Base-by-base conservation (phyloP, 2,113 vertebrate species). In the Semnornis frantzii region DNA sequence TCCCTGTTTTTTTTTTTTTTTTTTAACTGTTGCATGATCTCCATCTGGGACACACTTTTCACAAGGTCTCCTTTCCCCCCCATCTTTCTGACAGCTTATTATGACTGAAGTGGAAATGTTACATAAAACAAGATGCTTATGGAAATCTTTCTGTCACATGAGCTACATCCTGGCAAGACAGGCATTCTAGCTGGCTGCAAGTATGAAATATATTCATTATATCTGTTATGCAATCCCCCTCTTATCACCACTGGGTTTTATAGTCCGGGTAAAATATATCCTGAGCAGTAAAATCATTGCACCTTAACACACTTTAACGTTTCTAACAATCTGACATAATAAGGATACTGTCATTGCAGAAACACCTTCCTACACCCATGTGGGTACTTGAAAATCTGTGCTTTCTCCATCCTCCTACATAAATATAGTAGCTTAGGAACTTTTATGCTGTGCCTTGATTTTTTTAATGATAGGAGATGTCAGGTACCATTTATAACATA, bases 81-180 rank as follows among this genome's bases (percentile, higher is more conserved):
- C 71, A 52, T 87, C 52, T 90, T 86, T 68, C 87, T 89, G 89
- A 87, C 80, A 92, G 93, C 69, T 90, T 96, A 96, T 95, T 96
- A 83, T 85, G 92, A 74, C 81, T 92, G 70, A 94, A 96, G 87
- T 93, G 90, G 89, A 97, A 97, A 96, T 66, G 89, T 95, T 97
- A 92, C 59, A 91, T 94, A 97, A 97, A 97, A 93, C 82, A 93
- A 92, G 82, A 82, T 95, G 93, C 95, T 97, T 96, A 96, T 95
- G 94, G 92, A 94, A 96, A 93, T 92, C 88, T 93, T 96, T 93
- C 64, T 95, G 93, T 96, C 95, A 96, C 89, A 91, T 69, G 92
- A 96, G 82, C 59, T 80, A 93, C 58, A 83, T 84, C 60, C 87
- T 94, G 54, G 84, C 60, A 84, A 73, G 66, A 73, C 70, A 94